These are phyloP conservation scores for Cataglyphis cursor DNA, from an alignment of 2,888 invertebrate species.

Conservation along the genomic window DNA sequence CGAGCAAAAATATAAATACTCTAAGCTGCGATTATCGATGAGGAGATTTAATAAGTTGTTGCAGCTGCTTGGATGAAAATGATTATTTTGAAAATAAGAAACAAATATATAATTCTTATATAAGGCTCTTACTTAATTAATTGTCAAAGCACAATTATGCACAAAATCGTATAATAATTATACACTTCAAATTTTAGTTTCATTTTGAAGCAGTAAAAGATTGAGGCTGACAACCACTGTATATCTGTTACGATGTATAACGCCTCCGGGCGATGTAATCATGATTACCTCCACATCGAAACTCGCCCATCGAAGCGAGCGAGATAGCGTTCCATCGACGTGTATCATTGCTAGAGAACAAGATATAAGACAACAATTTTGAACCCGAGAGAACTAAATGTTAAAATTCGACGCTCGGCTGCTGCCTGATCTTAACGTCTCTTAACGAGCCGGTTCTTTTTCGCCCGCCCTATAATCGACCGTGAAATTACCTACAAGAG, in stretches of 20 bases:
- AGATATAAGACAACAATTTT: conserved; percentile 38
- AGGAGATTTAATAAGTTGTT: conserved; percentile 8
- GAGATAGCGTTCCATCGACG: background rate
- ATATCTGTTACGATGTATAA: conserved; percentile 25
- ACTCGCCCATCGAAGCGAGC: background rate
- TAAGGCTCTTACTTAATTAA: background rate
- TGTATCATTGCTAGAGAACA: conserved; percentile 45
- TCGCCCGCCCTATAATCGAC: conserved; percentile 48
- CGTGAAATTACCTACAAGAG: conserved; percentile 48
- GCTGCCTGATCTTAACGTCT: conserved; percentile 42
- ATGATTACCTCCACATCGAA: conserved; percentile 32
- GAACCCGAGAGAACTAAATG: conserved; percentile 35
- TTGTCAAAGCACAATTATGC: background rate
- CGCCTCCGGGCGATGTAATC: conserved; percentile 38
- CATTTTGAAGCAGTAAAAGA: background rate
- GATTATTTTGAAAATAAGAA: conserved; percentile 26
- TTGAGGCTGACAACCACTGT: conserved; percentile 35
- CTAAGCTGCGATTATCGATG: conserved; percentile 5
- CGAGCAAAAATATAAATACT: conserved; percentile 49
- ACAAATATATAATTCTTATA: background rate
- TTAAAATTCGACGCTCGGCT: conserved; percentile 41
- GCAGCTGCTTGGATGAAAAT: background rate
- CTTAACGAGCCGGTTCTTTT: conserved; percentile 47
- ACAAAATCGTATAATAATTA: background rate
- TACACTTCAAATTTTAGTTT: background rate